Evolutionary conservation across 2,888 invertebrate species (phyloP), one percentile per base, ranked within the genome.

Genomic region (Macrophya alboannulata): DNA sequence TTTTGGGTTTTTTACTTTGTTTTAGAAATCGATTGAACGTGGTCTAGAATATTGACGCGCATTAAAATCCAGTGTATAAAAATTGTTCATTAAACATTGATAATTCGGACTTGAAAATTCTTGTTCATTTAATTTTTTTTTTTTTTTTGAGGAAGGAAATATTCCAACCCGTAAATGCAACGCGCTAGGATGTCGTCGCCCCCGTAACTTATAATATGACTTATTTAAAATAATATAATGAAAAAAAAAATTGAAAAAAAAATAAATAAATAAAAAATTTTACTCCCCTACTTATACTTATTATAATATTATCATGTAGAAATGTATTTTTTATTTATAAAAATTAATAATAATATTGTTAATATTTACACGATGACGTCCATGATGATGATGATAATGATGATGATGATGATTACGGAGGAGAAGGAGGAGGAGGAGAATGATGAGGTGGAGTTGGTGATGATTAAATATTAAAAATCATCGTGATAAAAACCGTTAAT

Each of bases 261-360:
- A 12, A n/a, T n/a, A 74, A n/a, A 8, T 45, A 12, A 74, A 45
- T 74, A 45, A 79, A 77, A 51, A 79, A 59, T 40, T 62, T 59
- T 62, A 45, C 43, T 31, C 43, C 76, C 21, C 59, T 55, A 77
- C 79, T 85, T 68, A 31, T 31, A 85, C 68, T 85, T 85, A 85
- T 68, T 84, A 45, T 85, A n/a, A 25, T 45, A 77, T 45, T 51
- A 48, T 74, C 25, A 37, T 65, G 77, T 85, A 85, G 85, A 79
- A 48, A 85, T 65, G 37, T 85, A 85, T 85, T 85, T 85, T 77
- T 85, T 85, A 85, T 77, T 85, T 85, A 85, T 85, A 77, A 85
- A 25, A 76, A 25, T 84, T 40, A 85, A 45, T 17, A 51, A 65
- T 74, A 48, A 83, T 85, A 51, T 85, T 79, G 43, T 85, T 77